These are phyloP conservation scores for Ciconia nigra DNA, from an alignment of 2,797 vertebrate genomes.

Conservation along the genomic window DNA sequence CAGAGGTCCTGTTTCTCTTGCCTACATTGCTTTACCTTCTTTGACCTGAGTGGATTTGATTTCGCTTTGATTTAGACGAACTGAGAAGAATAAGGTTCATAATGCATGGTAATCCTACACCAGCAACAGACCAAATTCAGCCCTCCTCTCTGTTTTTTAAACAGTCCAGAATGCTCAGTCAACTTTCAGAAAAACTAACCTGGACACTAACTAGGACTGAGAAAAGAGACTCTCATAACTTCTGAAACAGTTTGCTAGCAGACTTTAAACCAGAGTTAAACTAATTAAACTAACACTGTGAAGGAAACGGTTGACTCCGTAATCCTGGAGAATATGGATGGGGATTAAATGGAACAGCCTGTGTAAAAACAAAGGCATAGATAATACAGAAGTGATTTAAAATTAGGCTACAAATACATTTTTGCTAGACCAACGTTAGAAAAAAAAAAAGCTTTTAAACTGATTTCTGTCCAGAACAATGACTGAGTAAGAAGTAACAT, in stretches of 20 bases:
- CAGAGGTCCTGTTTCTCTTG: not conserved
- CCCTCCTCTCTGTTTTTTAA: not conserved
- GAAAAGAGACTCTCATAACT: not conserved
- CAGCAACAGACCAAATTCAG: not conserved
- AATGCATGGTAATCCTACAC: not conserved
- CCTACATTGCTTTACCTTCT: not conserved
- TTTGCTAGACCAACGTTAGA: not conserved
- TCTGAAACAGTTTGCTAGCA: not conserved
- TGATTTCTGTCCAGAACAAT: not conserved
- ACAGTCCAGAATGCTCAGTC: not conserved
- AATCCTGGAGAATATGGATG: not conserved
- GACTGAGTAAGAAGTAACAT: not conserved
- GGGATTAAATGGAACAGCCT: not conserved
- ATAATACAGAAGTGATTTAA: not conserved
- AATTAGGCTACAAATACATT: not conserved
- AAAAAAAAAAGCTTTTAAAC: not conserved
- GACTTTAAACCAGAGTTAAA: not conserved
- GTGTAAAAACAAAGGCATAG: not conserved
- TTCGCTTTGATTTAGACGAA: not conserved
- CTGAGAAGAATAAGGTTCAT: not conserved
- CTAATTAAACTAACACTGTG: not conserved
- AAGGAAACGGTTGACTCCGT: not conserved
- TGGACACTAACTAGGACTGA: not conserved
- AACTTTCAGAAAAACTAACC: not conserved
- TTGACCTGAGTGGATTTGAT: not conserved